phyloP scores from a whole-genome alignment of 2,113 vertebrate genomes.

The Ia io region DNA sequence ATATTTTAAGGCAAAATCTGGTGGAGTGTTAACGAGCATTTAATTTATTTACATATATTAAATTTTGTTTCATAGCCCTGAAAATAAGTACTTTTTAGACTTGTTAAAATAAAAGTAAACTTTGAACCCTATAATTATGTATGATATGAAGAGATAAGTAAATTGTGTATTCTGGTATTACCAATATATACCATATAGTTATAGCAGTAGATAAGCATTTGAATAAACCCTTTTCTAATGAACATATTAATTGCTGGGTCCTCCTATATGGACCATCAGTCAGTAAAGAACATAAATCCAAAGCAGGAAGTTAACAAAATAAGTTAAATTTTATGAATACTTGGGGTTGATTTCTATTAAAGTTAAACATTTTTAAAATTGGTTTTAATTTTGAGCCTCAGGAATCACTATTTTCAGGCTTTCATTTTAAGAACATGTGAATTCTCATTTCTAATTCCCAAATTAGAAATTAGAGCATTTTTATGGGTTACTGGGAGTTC shows the following conservation, averaged over 20 bases:
- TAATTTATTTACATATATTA: background rate
- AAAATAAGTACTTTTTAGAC: background rate
- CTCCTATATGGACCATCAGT: background rate
- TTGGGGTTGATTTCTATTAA: background rate
- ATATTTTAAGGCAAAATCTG: background rate
- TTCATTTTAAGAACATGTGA: background rate
- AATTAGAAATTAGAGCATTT: constrained; percentile 16
- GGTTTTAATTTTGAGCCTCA: background rate
- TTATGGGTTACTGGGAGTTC: background rate
- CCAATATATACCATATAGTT: background rate
- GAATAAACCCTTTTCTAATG: background rate
- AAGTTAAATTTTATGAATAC: background rate
- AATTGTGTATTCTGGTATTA: background rate
- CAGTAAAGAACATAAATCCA: background rate
- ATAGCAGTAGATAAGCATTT: background rate
- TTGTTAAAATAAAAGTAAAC: background rate
- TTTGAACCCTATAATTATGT: background rate
- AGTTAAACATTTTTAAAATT: background rate
- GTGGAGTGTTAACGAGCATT: background rate
- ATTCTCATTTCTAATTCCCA: background rate
- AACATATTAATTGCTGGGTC: background rate
- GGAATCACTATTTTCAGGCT: background rate
- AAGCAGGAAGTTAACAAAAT: background rate
- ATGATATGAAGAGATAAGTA: background rate
- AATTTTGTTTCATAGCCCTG: background rate